Percentiles rank a stretch among this genome's conserved stretches.
phyloP scores from a whole-genome alignment of 2,113 vertebrate species.

The Shinisaurus crocodilurus region DNA sequence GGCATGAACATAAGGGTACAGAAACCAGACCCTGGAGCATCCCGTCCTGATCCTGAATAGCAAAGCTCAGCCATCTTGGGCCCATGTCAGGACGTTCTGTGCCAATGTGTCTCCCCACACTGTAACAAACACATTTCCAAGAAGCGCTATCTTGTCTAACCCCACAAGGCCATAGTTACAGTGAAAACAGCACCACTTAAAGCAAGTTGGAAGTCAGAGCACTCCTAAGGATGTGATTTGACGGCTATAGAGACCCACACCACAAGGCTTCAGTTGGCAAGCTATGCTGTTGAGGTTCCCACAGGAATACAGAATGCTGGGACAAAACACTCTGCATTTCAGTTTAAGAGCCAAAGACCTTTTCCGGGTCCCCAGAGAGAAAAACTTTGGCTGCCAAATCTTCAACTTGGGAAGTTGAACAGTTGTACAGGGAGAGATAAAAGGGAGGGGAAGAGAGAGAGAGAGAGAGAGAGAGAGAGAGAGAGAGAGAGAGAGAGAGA shows the following conservation, averaged over 20 bases:
- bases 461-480: neutral
- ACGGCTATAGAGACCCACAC: neutral
- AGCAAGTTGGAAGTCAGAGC: neutral
- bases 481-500: too few species aligned
- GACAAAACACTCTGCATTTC: constrained; percentile 11
- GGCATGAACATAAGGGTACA: neutral
- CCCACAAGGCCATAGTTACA: neutral
- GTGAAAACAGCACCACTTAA: constrained; percentile 15
- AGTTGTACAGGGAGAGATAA: neutral
- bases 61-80: neutral
- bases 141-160: neutral
- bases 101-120: neutral
- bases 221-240: constrained; percentile 10
- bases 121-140: constrained; percentile 40
- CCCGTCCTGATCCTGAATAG: constrained; percentile 13
- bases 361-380: constrained; percentile 35
- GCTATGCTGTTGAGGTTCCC: neutral
- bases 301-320: constrained; percentile 32
- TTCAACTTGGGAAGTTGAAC: constrained; percentile 22
- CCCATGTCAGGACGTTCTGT: constrained; percentile 29
- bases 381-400: constrained; percentile 19
- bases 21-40: neutral
- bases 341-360: constrained; percentile 4
- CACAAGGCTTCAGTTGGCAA: constrained; percentile 23
- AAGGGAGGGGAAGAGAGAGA: neutral